Evolutionary conservation across 1,140 invertebrate genomes (phyloP).

Genomic region (Drosophila melanogaster): Release_6_plus_ISO1_MT NT_033777.3:18273001-18273500

Average conservation of each 20-base stretch:
- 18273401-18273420: too few relatives aligned
- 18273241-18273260: slow-evolving; percentile 93
- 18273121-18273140: slow-evolving; percentile 85
- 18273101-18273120: not conserved
- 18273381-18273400: slow-evolving; percentile 91
- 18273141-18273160: slow-evolving; percentile 96
- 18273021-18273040: slow-evolving; percentile 96
- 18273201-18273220: slow-evolving; percentile 90
- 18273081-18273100: slow-evolving; percentile 87
- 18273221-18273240: slow-evolving; percentile 95
- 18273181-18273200: slow-evolving; percentile 92
- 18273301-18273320: slow-evolving; percentile 91
- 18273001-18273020: slow-evolving; percentile 95
- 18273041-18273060: slow-evolving; percentile 91
- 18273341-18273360: slow-evolving; percentile 93
- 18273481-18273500: slow-evolving; percentile 50
- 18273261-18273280: slow-evolving; percentile 88
- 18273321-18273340: slow-evolving; percentile 90
- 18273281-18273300: slow-evolving; percentile 89
- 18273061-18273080: slow-evolving; percentile 92
- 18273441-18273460: slow-evolving; percentile 62
- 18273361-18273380: slow-evolving; percentile 94
- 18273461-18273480: slow-evolving; percentile 67
- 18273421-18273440: not conserved
- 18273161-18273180: slow-evolving; percentile 96